Evolutionary conservation across 2,888 invertebrate genomes (phyloP), one percentile per base, ranked within the genome.

Genomic region (Drosophila mayaguana): DNA sequence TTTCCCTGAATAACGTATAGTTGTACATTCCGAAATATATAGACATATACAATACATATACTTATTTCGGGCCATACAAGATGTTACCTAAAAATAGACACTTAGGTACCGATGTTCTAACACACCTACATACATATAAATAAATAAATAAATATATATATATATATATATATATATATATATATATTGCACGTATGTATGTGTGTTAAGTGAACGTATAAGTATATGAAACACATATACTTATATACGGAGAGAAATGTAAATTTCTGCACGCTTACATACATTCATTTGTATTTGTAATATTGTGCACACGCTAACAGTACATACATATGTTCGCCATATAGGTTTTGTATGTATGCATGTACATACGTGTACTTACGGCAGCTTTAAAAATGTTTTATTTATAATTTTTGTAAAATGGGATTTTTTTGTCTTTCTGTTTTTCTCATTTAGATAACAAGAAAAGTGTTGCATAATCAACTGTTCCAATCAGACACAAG

Each of bases 31-130:
- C 42, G 34, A 32, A 56, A 43, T 32, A 56, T 20, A 32, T 28
- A 42, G 14, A 55, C 12, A 54, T 4, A 38, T 25, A 59, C 32
- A 48, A 48, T 48, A 59, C n/a, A 59, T 20, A 34, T 43, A 57
- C 45, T 20, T 57, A 55, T 55, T 59, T 59, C 34, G 46, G 46
- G 57, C 48, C 28, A 38, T 65, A 65, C 56, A 75, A 73, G 77
- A 84, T 80, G 68, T 75, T 72, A 54, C 59, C 84, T 84, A 83
- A 69, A 84, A 81, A 83, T 83, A 84, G 82, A 75, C 68, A 43
- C 65, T 75, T 68, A 80, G 83, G 81, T 80, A 69, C 77, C 73
- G 68, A 7, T 20, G 48, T 28, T 38, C 60, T 18, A 46, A 18
- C 48, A 32, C 40, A 67, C 40, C n/a, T 60, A 67, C 51, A 60